These are phyloP conservation scores for Propithecus coquereli DNA, from an alignment of 2,113 vertebrate genomes.

Conservation along the genomic window DNA sequence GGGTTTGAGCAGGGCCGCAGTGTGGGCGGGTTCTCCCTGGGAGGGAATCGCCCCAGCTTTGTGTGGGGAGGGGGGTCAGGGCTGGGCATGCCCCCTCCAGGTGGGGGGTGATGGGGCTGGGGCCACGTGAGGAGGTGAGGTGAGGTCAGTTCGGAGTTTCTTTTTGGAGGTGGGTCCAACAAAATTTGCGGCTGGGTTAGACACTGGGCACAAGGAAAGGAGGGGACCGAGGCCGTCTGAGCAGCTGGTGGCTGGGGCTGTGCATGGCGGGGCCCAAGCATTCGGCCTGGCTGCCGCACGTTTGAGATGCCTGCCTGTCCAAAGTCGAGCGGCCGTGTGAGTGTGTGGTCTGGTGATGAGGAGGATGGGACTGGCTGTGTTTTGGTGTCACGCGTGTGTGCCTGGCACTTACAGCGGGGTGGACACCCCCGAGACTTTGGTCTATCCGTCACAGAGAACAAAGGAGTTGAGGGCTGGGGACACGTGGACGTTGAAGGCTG, in stretches of 20 bases:
- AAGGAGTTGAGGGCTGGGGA: neutral
- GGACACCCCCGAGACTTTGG: too few species aligned
- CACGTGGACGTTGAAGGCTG: neutral
- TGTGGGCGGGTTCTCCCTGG: neutral
- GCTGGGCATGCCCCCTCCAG: accelerated
- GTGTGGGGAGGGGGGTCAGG: neutral
- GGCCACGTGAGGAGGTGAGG: neutral
- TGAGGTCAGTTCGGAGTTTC: neutral
- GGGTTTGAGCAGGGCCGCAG: neutral
- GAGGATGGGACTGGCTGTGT: neutral
- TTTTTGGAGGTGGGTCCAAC: neutral
- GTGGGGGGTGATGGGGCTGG: neutral
- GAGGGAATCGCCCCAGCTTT: neutral
- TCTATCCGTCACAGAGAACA: neutral
- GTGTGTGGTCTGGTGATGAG: accelerated
- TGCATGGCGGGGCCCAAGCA: accelerated
- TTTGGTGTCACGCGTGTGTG: neutral
- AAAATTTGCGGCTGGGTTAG: neutral
- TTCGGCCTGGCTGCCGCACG: accelerated
- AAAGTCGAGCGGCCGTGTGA: accelerated
- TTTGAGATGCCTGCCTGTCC: accelerated
- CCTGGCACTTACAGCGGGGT: neutral
- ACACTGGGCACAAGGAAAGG: neutral
- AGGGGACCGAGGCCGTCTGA: accelerated
- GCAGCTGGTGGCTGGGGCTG: neutral